Conservation (phyloP, 2,888 invertebrate species). For the Acrobeloides nanus region DNA sequence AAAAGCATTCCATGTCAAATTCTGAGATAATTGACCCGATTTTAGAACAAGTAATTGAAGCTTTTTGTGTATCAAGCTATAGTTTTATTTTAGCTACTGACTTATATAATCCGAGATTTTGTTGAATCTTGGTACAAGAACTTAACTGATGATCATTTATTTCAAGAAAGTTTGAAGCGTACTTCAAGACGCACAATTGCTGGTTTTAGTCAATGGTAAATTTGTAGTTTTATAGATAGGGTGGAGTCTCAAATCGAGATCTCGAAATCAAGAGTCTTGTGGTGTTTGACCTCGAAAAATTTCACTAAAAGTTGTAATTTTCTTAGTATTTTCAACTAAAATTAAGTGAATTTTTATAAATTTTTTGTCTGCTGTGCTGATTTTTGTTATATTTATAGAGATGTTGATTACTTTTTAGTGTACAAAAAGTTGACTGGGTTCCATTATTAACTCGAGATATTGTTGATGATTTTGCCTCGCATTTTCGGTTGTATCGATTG, state of each 20-base stretch:
- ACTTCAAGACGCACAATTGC: slow-evolving; percentile 38
- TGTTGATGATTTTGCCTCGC: slow-evolving; percentile 82
- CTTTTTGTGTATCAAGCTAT: no score
- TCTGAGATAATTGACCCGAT: slow-evolving; percentile 20
- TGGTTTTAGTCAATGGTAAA: slow-evolving; percentile 37
- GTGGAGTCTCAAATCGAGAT: no score
- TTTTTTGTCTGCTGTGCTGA: no score
- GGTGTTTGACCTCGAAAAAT: no score
- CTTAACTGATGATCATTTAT: slow-evolving; percentile 36
- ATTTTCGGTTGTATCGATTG: slow-evolving; percentile 76
- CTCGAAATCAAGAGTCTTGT: no score
- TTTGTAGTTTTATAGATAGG: slow-evolving; percentile 1
- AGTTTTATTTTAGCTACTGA: slow-evolving; percentile 29
- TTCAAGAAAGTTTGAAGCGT: slow-evolving; percentile 38
- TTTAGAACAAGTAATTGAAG: slow-evolving; percentile 25
- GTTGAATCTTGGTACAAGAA: slow-evolving; percentile 49
- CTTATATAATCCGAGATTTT: slow-evolving; percentile 44
- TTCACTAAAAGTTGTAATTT: no score
- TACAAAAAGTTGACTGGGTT: slow-evolving; percentile 73
- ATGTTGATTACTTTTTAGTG: slow-evolving; percentile 24
- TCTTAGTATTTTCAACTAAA: neutral
- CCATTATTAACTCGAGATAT: slow-evolving; percentile 76
- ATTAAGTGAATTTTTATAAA: no score
- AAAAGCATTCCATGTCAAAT: slow-evolving; percentile 26
- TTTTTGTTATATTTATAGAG: slow-evolving; percentile 2